These are phyloP conservation scores for Gymnopithys bicolor DNA, from an alignment of 2,797 vertebrate genomes.

Conservation along the genomic window DNA sequence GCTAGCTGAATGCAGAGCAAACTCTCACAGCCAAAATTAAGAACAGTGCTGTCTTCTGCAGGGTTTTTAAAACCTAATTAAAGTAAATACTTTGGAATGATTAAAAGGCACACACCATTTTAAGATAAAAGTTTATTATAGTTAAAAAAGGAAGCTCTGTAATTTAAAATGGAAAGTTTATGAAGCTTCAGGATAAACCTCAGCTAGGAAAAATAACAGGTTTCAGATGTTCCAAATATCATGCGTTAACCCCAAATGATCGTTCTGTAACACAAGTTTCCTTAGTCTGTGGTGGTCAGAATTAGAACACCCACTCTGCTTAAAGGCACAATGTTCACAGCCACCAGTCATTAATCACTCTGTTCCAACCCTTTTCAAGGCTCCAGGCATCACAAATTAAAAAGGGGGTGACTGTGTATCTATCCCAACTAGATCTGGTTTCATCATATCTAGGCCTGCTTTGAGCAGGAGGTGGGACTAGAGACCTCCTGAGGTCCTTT, in stretches of 20 bases:
- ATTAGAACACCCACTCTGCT: constrained; percentile 60
- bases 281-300: constrained; percentile 28
- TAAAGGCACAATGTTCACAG: constrained; percentile 23
- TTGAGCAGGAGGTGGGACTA: not conserved
- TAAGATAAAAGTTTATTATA: constrained; percentile 83
- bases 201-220: constrained; percentile 77
- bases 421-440: not conserved
- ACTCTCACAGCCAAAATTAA: constrained; percentile 74
- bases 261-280: constrained; percentile 60
- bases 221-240: constrained; percentile 80
- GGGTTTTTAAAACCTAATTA: constrained; percentile 69
- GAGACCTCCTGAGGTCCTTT: not conserved
- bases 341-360: not conserved
- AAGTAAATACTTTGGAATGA: constrained; percentile 75
- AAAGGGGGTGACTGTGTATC: not conserved
- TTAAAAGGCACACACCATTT: constrained; percentile 80
- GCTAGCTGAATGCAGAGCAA: constrained; percentile 50
- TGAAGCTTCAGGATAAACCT: constrained; percentile 78
- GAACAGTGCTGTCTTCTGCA: constrained; percentile 74
- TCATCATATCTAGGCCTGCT: not conserved
- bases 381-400: not conserved
- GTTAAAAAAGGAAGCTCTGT: constrained; percentile 78
- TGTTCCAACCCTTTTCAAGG: not conserved
- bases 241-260: constrained; percentile 72
- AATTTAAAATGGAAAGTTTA: constrained; percentile 83